A percentile compares a stretch with the other conserved stretches of the same genome.
Evolutionary conservation across 2,113 vertebrate genomes (phyloP).

Genomic region (Cynopterus brachyotis): DNA sequence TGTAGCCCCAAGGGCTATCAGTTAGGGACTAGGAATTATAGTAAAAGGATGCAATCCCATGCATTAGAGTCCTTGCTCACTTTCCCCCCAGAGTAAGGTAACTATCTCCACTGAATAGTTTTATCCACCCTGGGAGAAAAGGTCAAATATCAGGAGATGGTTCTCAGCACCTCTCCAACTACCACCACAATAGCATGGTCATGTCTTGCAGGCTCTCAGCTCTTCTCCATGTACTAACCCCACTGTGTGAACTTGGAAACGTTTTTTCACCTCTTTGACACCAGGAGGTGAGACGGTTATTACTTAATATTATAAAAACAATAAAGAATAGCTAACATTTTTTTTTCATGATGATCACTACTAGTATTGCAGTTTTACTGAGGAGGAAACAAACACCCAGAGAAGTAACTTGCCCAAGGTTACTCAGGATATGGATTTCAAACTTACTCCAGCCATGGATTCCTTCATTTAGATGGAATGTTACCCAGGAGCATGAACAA

Average conservation of each 20-base stretch:
- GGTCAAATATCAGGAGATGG: neutral
- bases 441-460: too few relatives aligned
- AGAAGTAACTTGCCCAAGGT: too few relatives aligned
- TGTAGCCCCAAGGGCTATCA: neutral
- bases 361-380: neutral
- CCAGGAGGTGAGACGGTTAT: neutral
- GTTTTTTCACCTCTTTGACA: neutral
- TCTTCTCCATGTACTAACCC: neutral
- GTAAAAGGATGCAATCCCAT: neutral
- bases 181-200: too few relatives aligned
- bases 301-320: neutral
- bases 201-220: neutral
- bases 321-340: neutral
- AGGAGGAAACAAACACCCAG: too few relatives aligned
- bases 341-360: too few relatives aligned
- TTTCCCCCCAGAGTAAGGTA: accelerated
- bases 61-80: neutral
- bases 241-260: neutral
- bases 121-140: neutral
- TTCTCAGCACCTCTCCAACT: neutral
- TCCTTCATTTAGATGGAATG: too few relatives aligned
- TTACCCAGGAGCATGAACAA: too few relatives aligned
- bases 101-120: neutral
- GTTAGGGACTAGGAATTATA: neutral
- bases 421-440: too few relatives aligned